A percentile compares a stretch with the other conserved stretches of the same genome.
phyloP scores from a whole-genome alignment of 1,140 invertebrate genomes.

The Halesus radiatus region DNA sequence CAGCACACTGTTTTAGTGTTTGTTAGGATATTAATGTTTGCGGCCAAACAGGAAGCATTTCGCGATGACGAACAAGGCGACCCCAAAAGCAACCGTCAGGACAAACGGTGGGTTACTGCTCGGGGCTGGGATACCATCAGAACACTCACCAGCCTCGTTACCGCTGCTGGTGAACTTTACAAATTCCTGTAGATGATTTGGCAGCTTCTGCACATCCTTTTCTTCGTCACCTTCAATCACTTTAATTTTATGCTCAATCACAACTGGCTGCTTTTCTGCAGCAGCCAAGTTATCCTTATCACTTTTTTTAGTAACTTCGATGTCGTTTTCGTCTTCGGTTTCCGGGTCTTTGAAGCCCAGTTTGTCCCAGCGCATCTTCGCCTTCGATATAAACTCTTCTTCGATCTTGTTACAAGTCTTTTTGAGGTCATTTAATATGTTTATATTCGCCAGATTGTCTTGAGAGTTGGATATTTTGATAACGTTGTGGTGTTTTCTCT shows the following conservation, averaged over 20 bases:
- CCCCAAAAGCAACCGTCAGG: slow-evolving; percentile 67
- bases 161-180: slow-evolving; percentile 74
- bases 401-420: slow-evolving; percentile 74
- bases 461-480: slow-evolving; percentile 76
- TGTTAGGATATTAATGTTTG: slow-evolving; percentile 31
- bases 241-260: slow-evolving; percentile 70
- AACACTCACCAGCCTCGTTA: slow-evolving; percentile 68
- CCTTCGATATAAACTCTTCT: slow-evolving; percentile 80
- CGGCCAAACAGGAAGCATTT: slow-evolving; percentile 60
- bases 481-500: slow-evolving; percentile 82
- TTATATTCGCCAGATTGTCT: slow-evolving; percentile 48
- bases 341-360: slow-evolving; percentile 74
- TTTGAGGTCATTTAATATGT: slow-evolving; percentile 60
- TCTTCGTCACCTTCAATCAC: slow-evolving; percentile 74
- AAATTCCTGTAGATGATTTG: slow-evolving; percentile 82
- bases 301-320: slow-evolving; percentile 52
- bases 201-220: slow-evolving; percentile 75
- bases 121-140: slow-evolving; percentile 56
- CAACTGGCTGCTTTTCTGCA: slow-evolving; percentile 65
- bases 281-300: slow-evolving; percentile 60
- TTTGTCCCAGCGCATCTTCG: slow-evolving; percentile 74
- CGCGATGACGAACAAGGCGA: slow-evolving; percentile 64
- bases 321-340: slow-evolving; percentile 66
- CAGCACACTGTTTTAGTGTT: slow-evolving; percentile 28
- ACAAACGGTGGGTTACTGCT: slow-evolving; percentile 60